Evolutionary conservation across 1,140 invertebrate genomes (phyloP).

Genomic region (Triops longicaudatus): DNA sequence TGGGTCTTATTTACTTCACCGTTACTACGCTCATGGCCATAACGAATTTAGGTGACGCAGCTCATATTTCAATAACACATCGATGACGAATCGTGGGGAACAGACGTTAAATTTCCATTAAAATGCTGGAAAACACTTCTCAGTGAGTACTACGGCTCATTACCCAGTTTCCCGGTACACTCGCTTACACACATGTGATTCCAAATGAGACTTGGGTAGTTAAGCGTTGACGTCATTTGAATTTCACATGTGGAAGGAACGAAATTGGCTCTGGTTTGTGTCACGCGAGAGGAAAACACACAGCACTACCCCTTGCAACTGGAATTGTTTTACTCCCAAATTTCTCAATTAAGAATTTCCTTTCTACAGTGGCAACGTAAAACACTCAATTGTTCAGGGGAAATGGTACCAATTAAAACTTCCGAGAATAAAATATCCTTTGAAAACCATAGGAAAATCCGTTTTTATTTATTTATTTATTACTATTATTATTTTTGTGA

Average conservation of each 20-base stretch:
- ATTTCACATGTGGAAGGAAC: not conserved
- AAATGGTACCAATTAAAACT: too few relatives aligned
- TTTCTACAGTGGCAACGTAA: not conserved
- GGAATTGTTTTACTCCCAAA: not conserved
- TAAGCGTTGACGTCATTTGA: not conserved
- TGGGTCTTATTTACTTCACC: not conserved
- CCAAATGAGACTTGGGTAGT: not conserved
- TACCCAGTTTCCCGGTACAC: not conserved
- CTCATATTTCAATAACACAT: not conserved
- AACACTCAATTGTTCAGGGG: too few relatives aligned
- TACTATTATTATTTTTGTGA: too few relatives aligned
- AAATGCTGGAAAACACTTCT: not conserved
- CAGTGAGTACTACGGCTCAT: not conserved
- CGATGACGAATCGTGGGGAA: not conserved
- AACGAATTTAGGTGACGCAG: not conserved
- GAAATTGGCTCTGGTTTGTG: not conserved
- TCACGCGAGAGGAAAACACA: not conserved
- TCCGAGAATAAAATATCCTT: too few relatives aligned
- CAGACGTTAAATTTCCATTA: not conserved
- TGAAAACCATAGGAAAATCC: too few relatives aligned
- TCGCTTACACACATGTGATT: not conserved
- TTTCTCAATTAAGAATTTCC: not conserved
- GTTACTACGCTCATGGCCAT: not conserved
- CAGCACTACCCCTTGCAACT: not conserved
- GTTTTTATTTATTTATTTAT: too few relatives aligned